Conservation (phyloP, 2,797 vertebrate species). For the Carcharodon carcharias region DNA sequence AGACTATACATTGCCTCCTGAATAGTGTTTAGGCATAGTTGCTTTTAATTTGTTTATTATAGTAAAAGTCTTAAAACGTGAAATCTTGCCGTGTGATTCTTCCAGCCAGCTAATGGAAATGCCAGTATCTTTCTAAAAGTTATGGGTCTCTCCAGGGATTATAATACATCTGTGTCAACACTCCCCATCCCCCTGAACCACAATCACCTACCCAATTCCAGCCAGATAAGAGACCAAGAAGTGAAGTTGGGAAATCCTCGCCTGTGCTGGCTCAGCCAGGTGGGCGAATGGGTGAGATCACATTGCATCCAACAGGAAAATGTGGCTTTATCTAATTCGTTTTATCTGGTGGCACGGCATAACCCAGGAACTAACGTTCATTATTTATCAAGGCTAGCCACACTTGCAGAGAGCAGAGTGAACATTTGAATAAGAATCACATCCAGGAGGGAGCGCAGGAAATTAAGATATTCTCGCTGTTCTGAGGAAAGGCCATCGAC, state of each 20-base stretch:
- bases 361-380: too few species aligned
- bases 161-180: not conserved
- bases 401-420: not conserved
- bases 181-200: not conserved
- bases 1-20: not conserved
- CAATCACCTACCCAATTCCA: too few species aligned
- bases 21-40: not conserved
- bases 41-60: not conserved
- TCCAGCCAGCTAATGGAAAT: not conserved
- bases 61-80: not conserved
- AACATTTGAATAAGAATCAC: not conserved
- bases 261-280: not conserved
- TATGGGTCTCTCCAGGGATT: not conserved
- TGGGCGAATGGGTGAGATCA: not conserved
- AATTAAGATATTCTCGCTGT: not conserved
- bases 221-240: not conserved
- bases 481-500: too few species aligned
- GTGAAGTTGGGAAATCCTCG: not conserved
- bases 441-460: conserved; percentile 4
- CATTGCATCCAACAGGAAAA: not conserved
- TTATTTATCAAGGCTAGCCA: not conserved
- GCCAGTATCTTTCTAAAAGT: not conserved
- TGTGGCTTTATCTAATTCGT: not conserved
- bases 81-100: not conserved
- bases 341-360: not conserved